Evolutionary conservation across 2,888 invertebrate species (phyloP).

Genomic region (Cantharis flavilabris): DNA sequence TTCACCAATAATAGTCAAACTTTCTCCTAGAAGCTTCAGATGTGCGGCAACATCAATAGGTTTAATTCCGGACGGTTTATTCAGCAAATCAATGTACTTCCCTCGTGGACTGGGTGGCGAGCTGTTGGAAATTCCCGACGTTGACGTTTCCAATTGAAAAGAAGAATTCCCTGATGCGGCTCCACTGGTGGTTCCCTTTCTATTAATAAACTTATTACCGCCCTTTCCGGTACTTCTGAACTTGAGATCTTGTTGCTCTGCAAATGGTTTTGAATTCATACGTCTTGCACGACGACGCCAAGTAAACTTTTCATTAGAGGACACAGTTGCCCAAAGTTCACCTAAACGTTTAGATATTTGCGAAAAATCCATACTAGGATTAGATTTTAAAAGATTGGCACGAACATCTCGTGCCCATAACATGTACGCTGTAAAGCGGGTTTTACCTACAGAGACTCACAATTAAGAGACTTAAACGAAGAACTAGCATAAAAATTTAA

Average conservation of each 20-base stretch:
- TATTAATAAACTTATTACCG: conserved; percentile 56
- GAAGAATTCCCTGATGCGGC: conserved; percentile 19
- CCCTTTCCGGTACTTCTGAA: conserved; percentile 22
- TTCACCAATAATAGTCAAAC: conserved; percentile 90
- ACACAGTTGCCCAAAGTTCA: conserved; percentile 86
- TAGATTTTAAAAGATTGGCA: conserved; percentile 70
- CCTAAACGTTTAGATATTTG: conserved; percentile 82
- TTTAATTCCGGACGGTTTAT: conserved; percentile 73
- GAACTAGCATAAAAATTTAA: not conserved
- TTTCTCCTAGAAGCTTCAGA: conserved; percentile 88
- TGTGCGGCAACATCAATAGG: conserved; percentile 93
- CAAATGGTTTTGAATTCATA: conserved; percentile 40
- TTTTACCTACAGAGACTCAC: conserved; percentile 58
- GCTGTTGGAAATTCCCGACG: conserved; percentile 45
- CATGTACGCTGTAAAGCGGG: conserved; percentile 87
- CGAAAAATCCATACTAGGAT: conserved; percentile 82
- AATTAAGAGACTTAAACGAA: conserved; percentile 8
- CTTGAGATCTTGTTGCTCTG: conserved; percentile 31
- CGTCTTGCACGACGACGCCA: conserved; percentile 86
- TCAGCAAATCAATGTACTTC: conserved; percentile 51
- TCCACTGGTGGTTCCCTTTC: conserved; percentile 37
- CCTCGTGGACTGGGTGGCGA: conserved; percentile 52
- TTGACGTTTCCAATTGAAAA: conserved; percentile 52
- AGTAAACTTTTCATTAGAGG: conserved; percentile 66
- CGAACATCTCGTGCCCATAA: conserved; percentile 87